phyloP scores from a whole-genome alignment of 1,140 invertebrate species.

The Drosophila littoralis region DNA sequence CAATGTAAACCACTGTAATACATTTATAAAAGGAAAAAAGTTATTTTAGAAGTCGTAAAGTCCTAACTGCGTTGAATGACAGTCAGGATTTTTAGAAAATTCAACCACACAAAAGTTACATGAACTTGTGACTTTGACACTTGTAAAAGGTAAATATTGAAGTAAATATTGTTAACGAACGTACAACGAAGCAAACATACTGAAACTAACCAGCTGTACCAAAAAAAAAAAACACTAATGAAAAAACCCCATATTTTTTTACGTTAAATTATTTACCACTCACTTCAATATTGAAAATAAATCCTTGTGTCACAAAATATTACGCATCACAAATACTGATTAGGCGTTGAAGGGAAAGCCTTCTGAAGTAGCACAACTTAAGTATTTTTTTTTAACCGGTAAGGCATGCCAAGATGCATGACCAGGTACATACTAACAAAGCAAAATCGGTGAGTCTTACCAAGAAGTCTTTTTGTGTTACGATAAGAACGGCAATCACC shows the following conservation, averaged over 20 bases:
- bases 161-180: slow-evolving; percentile 66
- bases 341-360: slow-evolving; percentile 48
- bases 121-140: slow-evolving; percentile 58
- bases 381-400: too few species aligned
- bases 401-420: not conserved
- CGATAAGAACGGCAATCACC: slow-evolving; percentile 63
- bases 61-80: slow-evolving; percentile 60
- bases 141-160: slow-evolving; percentile 72
- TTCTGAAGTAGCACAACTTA: too few species aligned
- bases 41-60: not conserved
- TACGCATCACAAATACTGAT: slow-evolving; percentile 43
- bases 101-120: slow-evolving; percentile 18
- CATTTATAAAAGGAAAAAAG: slow-evolving; percentile 40
- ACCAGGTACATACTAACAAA: slow-evolving; percentile 28
- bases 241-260: too few species aligned
- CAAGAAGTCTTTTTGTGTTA: slow-evolving; percentile 11
- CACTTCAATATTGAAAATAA: slow-evolving; percentile 64
- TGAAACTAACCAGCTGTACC: not conserved
- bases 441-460: slow-evolving; percentile 12
- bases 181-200: slow-evolving; percentile 43
- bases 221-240: slow-evolving; percentile 13
- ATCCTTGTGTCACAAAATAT: slow-evolving; percentile 65
- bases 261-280: too few species aligned
- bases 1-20: slow-evolving; percentile 58
- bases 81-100: slow-evolving; percentile 49